Percentiles rank a stretch among this genome's conserved stretches.
Evolutionary conservation across 2,888 invertebrate species (phyloP).

Genomic region (Caenorhabditis uteleia): DNA sequence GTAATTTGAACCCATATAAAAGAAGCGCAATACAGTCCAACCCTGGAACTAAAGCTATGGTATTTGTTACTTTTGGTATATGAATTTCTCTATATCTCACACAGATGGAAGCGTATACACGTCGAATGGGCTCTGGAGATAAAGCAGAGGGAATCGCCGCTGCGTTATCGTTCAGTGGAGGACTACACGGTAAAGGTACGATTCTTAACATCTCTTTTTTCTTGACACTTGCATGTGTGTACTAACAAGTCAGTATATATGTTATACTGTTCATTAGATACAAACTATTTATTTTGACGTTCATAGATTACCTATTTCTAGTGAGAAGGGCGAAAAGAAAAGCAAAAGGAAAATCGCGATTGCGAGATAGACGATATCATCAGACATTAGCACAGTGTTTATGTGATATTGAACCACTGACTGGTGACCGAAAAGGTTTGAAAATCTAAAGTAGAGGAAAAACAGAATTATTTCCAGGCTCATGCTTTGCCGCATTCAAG

Average conservation of each 20-base stretch:
- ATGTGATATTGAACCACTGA: slow-evolving; percentile 65
- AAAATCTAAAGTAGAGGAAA: not conserved
- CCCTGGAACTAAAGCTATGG: slow-evolving; percentile 62
- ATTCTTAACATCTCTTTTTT: not conserved
- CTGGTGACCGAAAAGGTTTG: slow-evolving; percentile 58
- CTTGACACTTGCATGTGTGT: not conserved
- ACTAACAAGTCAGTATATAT: not conserved
- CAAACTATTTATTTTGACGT: slow-evolving; percentile 3
- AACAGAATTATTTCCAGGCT: slow-evolving; percentile 8
- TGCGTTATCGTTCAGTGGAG: slow-evolving; percentile 29
- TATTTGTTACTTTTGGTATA: slow-evolving; percentile 9
- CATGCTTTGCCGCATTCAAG: slow-evolving; percentile 63
- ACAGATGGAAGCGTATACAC: slow-evolving; percentile 62
- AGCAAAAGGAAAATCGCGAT: slow-evolving; percentile 26
- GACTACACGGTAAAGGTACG: slow-evolving; percentile 30
- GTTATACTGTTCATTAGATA: not conserved
- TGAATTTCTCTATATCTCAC: too few species aligned
- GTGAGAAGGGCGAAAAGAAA: slow-evolving; percentile 47
- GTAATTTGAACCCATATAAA: slow-evolving; percentile 69
- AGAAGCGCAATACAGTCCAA: slow-evolving; percentile 62
- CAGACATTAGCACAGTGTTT: slow-evolving; percentile 66
- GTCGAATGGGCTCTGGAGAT: slow-evolving; percentile 56
- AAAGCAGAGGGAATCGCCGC: slow-evolving; percentile 60
- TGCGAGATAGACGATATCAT: slow-evolving; percentile 49
- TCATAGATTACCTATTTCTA: slow-evolving; percentile 13